These are phyloP conservation scores for Centrocercus urophasianus DNA, from an alignment of 2,113 vertebrate genomes.

Conservation along the genomic window DNA sequence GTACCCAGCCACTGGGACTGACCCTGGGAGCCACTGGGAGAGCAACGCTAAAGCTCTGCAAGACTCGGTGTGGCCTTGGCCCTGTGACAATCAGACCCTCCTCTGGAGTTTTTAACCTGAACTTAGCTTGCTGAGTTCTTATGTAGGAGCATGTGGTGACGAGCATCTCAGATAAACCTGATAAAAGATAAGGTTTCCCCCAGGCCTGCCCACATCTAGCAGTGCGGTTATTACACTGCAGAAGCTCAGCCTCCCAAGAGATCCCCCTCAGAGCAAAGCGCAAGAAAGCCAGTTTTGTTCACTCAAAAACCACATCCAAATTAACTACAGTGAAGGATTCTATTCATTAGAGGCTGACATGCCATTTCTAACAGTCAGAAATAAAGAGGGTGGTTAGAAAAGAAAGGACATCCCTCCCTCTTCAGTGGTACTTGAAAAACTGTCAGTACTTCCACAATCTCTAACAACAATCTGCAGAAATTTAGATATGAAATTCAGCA, in stretches of 20 bases:
- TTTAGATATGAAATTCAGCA: not conserved
- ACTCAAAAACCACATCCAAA: not conserved
- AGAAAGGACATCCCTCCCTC: not conserved
- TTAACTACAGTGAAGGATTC: accelerated
- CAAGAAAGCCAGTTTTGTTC: not conserved
- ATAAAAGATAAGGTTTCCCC: not conserved
- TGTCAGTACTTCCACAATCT: not conserved
- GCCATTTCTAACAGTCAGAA: not conserved
- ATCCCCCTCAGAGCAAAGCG: not conserved
- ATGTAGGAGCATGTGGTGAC: not conserved
- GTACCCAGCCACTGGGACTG: not conserved
- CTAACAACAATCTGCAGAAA: not conserved
- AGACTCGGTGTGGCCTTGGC: not conserved
- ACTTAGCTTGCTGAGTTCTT: constrained; percentile 7
- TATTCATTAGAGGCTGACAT: not conserved
- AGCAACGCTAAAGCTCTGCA: not conserved
- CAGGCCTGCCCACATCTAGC: not conserved
- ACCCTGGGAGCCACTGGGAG: not conserved
- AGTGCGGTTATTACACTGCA: not conserved
- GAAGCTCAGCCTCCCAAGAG: not conserved
- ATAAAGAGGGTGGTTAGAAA: not conserved
- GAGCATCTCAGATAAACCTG: not conserved
- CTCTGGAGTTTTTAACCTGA: not conserved
- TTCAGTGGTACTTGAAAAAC: accelerated
- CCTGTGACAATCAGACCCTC: not conserved